Conservation (phyloP, 2,113 vertebrate species). For the Zosterops japonicus region DNA sequence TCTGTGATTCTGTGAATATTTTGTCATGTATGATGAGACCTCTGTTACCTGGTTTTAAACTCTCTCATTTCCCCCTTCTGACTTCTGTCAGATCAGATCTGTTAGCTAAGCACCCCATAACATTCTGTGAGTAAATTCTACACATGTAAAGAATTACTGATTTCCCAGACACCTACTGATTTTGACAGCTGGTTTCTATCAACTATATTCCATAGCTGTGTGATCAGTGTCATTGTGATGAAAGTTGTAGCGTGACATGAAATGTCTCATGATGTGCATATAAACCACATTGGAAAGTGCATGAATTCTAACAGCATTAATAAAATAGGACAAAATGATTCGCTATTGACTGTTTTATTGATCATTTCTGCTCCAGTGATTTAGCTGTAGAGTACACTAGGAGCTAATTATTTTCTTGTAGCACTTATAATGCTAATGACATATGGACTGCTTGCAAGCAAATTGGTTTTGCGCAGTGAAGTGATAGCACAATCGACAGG, state of each 20-base stretch:
- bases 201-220: background rate
- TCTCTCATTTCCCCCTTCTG: background rate
- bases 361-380: constrained; percentile 26
- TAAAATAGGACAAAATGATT: background rate
- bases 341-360: background rate
- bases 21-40: background rate
- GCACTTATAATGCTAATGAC: constrained; percentile 36
- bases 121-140: background rate
- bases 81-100: background rate
- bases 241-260: background rate
- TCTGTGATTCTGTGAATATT: background rate
- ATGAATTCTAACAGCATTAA: background rate
- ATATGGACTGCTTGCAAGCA: background rate
- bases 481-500: background rate
- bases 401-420: constrained; percentile 52
- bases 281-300: background rate
- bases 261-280: background rate
- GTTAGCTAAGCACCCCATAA: background rate
- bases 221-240: background rate
- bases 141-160: background rate
- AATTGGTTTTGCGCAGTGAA: background rate
- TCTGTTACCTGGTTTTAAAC: background rate
- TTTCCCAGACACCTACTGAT: background rate
- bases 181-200: background rate
- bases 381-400: background rate